phyloP scores from a whole-genome alignment of 2,797 vertebrate species.

The Antennarius maculatus region DNA sequence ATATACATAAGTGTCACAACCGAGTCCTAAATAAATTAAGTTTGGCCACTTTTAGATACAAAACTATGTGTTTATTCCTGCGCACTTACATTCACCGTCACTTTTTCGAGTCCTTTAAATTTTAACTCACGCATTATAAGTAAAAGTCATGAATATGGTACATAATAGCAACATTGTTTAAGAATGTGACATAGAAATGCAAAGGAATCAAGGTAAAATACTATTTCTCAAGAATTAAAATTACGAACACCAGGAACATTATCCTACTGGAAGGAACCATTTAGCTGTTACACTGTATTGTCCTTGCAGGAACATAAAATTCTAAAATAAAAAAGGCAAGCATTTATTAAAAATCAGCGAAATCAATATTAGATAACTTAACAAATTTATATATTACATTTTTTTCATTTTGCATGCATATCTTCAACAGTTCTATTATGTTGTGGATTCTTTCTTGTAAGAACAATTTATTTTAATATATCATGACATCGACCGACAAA shows the following conservation, averaged over 20 bases:
- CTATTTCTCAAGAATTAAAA: conserved; percentile 28
- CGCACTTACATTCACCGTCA: not conserved
- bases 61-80: not conserved
- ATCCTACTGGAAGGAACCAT: conserved; percentile 64
- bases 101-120: not conserved
- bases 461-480: conserved; percentile 57
- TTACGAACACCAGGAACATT: conserved; percentile 56
- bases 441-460: not conserved
- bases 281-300: conserved; percentile 72
- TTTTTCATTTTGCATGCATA: not conserved
- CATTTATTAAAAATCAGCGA: not conserved
- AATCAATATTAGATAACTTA: fast-evolving
- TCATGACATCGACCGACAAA: conserved; percentile 78
- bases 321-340: not conserved
- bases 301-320: conserved; percentile 76
- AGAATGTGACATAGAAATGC: fast-evolving
- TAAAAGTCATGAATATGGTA: fast-evolving
- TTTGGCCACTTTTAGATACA: fast-evolving
- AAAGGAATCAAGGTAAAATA: not conserved
- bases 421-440: fast-evolving
- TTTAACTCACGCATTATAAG: not conserved
- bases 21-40: not conserved
- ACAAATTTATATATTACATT: fast-evolving
- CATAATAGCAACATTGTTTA: fast-evolving
- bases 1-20: not conserved